Evolutionary conservation across 2,888 invertebrate genomes (phyloP), one percentile per base, ranked within the genome.

Genomic region (Parnassius orleans): DNA sequence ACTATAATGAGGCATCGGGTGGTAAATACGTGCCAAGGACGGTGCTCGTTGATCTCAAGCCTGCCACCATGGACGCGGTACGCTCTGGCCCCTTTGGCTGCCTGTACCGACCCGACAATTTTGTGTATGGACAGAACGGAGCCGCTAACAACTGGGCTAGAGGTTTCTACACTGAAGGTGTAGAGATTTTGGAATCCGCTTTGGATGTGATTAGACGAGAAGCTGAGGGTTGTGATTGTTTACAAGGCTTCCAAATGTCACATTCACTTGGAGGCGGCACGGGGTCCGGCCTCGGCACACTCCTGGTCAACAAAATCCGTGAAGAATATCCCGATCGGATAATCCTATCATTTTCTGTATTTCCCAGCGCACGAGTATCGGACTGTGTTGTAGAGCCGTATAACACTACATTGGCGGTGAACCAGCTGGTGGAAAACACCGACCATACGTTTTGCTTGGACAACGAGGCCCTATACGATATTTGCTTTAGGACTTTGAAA

Each of bases 111-210:
- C 97, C 97, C 10, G 97, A 97, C 83, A 98, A 97, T 88, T 97
- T 96, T 81, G 96, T 97, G 3, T 97, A 96, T 73, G 96, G 95
- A 9, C 86, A 88, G 61, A 83, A 81, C 53, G 78, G 90, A 24
- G 92, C 87, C 50, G 87, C 84, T 14, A 91, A 92, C 71, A 92
- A 92, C 80, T 92, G 92, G 92, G 88, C 92, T n/a, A 77, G 87
- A 66, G 92, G 98, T n/a, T 97, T 98, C 78, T 98, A 98, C 87
- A 98, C 98, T 19, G 98, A 98, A 87, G 98, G 98, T n/a, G 97
- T 94, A 61, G 98, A 95, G 87, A 93, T 95, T 76, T 95, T 94
- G 57, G 98, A 97, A 84, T 95, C 97, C 15, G 95, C 95, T 0
- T 85, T 96, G 57, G 96, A 96, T 77, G 96, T 96, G 0, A 93